Conservation (phyloP, 2,113 vertebrate species). For the Mandrillus leucophaeus region DNA sequence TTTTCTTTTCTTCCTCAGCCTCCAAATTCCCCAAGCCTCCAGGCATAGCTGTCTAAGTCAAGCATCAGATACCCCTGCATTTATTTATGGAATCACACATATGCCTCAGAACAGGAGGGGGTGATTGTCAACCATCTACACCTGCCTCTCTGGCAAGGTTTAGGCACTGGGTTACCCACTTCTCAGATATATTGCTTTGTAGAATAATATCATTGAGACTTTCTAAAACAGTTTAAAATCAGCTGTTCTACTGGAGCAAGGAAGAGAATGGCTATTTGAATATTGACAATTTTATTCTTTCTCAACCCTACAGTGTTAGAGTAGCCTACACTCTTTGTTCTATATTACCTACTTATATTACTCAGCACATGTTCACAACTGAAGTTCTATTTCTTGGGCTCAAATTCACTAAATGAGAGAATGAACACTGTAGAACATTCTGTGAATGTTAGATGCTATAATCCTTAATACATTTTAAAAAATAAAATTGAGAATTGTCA, state of each 20-base stretch:
- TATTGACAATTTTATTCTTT: conserved; percentile 12
- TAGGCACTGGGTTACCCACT: neutral
- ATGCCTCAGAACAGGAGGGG: neutral
- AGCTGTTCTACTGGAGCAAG: neutral
- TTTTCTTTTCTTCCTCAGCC: neutral
- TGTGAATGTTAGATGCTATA: conserved; percentile 26
- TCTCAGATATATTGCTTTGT: neutral
- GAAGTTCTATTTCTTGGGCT: conserved; percentile 32
- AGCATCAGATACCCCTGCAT: neutral
- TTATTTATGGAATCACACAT: neutral
- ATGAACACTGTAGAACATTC: conserved; percentile 4
- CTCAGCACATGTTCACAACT: conserved; percentile 2
- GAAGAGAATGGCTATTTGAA: neutral
- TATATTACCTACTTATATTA: neutral
- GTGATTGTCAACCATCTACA: neutral
- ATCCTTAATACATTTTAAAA: neutral
- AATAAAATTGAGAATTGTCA: conserved; percentile 34
- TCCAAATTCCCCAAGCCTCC: neutral
- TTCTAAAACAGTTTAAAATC: neutral
- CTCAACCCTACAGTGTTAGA: neutral
- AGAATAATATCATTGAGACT: neutral
- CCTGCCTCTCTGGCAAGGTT: neutral
- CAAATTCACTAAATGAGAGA: conserved; percentile 20
- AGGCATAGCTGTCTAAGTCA: neutral
- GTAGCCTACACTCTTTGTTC: conserved; percentile 27